Conservation (phyloP, 2,888 invertebrate species). For the Nephrotoma guestfalica region DNA sequence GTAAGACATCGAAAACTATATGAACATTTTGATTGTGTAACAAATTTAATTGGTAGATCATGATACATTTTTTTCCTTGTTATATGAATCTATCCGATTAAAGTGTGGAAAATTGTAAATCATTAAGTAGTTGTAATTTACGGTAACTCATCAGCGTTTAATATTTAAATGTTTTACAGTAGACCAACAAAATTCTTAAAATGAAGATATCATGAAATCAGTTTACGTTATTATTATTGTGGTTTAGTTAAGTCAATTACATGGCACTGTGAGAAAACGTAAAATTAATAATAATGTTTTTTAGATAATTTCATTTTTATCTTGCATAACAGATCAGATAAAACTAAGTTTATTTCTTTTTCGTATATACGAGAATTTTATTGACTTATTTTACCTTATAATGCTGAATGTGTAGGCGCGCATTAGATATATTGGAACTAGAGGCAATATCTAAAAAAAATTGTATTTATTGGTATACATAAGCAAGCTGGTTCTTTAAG, state of each 20-base stretch:
- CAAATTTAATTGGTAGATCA: background rate
- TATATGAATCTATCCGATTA: background rate
- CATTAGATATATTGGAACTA: background rate
- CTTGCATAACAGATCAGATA: background rate
- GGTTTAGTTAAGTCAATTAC: background rate
- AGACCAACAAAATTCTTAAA: background rate
- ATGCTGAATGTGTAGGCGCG: background rate
- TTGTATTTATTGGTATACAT: background rate
- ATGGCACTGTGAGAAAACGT: background rate
- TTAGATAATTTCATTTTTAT: background rate
- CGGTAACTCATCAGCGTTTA: background rate
- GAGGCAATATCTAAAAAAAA: background rate
- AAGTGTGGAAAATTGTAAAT: background rate
- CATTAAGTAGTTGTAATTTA: background rate
- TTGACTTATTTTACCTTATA: background rate
- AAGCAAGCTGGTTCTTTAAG: background rate
- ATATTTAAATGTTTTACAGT: background rate
- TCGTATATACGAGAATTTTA: background rate
- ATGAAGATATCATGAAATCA: background rate
- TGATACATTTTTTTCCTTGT: background rate
- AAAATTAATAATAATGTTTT: background rate
- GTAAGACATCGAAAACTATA: background rate
- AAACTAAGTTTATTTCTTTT: background rate
- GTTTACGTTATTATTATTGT: background rate
- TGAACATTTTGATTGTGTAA: background rate